A percentile compares a stretch with the other conserved stretches of the same genome.
These are phyloP conservation scores for Pempheris klunzingeri DNA, from an alignment of 2,797 vertebrate species.

Conservation along the genomic window DNA sequence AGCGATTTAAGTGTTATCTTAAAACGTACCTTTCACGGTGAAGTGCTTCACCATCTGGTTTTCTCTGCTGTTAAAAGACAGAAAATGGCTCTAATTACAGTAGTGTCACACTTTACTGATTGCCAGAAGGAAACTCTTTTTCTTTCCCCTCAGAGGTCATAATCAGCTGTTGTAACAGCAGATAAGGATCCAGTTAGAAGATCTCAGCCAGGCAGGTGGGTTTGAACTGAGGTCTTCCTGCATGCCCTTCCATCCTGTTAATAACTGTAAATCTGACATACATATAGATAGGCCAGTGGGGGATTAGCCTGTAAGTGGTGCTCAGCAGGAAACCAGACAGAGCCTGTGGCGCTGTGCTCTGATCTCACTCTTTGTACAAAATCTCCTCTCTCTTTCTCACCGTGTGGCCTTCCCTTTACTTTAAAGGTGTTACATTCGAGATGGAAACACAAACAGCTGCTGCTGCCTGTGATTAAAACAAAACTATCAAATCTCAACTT, in stretches of 20 bases:
- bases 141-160: conserved; percentile 30
- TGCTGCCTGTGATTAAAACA: conserved; percentile 35
- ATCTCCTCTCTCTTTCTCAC: conserved; percentile 41
- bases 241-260: conserved; percentile 46
- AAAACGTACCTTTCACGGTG: conserved; percentile 25
- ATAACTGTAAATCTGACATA: conserved; percentile 69
- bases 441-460: neutral
- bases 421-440: conserved; percentile 22
- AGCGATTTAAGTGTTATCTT: conserved; percentile 23
- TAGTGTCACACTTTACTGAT: conserved; percentile 44
- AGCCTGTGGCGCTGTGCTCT: conserved; percentile 56
- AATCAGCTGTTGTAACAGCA: conserved; percentile 40
- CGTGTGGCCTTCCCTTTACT: conserved; percentile 21
- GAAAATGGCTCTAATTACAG: conserved; percentile 36
- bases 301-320: conserved; percentile 70
- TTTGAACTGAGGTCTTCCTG: conserved; percentile 33
- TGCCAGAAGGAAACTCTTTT: conserved; percentile 24
- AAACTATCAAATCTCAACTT: neutral
- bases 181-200: conserved; percentile 48
- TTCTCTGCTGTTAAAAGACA: conserved; percentile 21
- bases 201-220: conserved; percentile 42
- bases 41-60: conserved; percentile 45
- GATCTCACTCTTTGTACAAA: conserved; percentile 56
- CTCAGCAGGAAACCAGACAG: conserved; percentile 61
- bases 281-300: conserved; percentile 55